Conservation (phyloP, 2,113 vertebrate species). For the Oceanites oceanicus region DNA sequence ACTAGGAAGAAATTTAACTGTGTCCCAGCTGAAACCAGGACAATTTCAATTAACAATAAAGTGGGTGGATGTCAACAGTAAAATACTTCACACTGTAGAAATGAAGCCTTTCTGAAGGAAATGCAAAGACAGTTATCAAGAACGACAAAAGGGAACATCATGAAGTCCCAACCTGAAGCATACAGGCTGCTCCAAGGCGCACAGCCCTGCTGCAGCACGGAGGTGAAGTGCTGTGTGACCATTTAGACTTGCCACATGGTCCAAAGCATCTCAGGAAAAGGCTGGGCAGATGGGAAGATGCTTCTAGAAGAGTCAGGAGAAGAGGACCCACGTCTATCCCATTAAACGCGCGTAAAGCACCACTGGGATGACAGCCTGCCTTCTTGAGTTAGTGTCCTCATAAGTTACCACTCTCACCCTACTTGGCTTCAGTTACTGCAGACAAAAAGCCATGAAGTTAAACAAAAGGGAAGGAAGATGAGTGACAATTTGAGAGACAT, state of each 20-base stretch:
- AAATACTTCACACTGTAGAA: neutral
- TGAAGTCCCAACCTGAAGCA: neutral
- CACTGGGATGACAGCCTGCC: neutral
- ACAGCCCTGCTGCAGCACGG: neutral
- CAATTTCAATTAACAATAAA: neutral
- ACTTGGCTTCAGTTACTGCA: neutral
- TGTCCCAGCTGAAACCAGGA: too few species aligned
- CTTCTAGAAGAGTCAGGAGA: neutral
- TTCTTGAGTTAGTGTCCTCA: neutral
- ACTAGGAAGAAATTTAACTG: too few species aligned
- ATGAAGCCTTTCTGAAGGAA: neutral
- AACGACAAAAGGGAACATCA: neutral
- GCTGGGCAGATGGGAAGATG: neutral
- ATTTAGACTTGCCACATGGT: too few species aligned
- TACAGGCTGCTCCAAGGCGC: neutral
- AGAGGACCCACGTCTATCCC: neutral
- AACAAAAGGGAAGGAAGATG: conserved; percentile 1
- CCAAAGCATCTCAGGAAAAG: neutral
- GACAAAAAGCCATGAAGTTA: neutral
- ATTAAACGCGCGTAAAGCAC: neutral
- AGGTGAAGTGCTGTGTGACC: neutral
- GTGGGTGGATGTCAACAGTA: neutral
- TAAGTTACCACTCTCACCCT: neutral
- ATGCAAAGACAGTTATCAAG: neutral
- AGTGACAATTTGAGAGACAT: neutral